Evolutionary conservation across 2,113 vertebrate species (phyloP).

Genomic region (Orycteropus afer): DNA sequence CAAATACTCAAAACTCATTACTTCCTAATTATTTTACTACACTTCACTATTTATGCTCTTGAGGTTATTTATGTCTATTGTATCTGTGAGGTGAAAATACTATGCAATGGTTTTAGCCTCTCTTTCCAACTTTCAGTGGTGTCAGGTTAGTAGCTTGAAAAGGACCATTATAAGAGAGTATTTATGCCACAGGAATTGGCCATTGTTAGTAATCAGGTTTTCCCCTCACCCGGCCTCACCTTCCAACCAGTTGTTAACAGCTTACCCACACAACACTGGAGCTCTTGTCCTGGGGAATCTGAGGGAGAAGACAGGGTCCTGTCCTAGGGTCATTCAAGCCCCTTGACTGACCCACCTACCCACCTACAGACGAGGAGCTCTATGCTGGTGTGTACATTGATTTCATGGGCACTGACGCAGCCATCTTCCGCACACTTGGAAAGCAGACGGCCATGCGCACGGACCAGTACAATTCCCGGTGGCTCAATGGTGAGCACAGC

Average conservation of each 20-base stretch:
- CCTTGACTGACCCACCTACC: not conserved
- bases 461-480: conserved; percentile 99
- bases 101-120: fast-evolving
- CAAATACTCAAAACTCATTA: not conserved
- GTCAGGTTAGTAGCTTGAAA: not conserved
- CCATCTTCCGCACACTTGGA: conserved; percentile 98
- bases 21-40: not conserved
- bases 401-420: conserved; percentile 99
- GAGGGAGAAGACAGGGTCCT: not conserved
- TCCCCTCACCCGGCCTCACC: not conserved
- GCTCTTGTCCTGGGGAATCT: not conserved
- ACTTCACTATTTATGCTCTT: not conserved
- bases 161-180: not conserved
- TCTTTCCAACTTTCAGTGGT: not conserved
- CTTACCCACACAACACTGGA: not conserved
- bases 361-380: conserved; percentile 95
- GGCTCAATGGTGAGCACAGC: conserved; percentile 93
- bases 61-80: not conserved
- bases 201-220: not conserved
- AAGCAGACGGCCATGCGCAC: conserved; percentile 99
- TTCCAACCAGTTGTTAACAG: not conserved
- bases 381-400: conserved; percentile 98
- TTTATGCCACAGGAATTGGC: not conserved
- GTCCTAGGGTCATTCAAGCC: not conserved
- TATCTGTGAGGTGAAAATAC: not conserved